Conservation (phyloP, 2,113 vertebrate species). For the Burhinus oedicnemus region DNA sequence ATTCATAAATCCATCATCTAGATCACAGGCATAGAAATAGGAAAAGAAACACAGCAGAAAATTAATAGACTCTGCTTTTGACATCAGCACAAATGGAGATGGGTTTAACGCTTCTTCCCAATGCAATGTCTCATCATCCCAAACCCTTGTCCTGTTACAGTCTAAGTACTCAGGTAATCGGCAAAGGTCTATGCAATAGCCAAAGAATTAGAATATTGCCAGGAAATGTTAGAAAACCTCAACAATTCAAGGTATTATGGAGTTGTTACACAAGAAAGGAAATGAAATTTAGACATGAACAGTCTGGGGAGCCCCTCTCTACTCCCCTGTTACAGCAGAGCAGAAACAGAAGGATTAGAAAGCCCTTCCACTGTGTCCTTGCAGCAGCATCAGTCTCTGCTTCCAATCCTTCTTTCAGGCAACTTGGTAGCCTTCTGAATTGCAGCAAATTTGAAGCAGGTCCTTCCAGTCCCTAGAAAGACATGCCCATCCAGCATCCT, state of each 20-base stretch:
- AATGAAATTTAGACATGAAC: not conserved
- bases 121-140: not conserved
- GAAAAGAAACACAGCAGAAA: not conserved
- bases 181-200: not conserved
- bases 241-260: not conserved
- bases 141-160: not conserved
- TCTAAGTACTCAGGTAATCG: not conserved
- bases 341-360: not conserved
- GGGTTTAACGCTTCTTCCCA: not conserved
- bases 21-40: not conserved
- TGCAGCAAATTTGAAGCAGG: not conserved
- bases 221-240: not conserved
- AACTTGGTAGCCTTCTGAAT: not conserved
- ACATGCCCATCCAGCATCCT: fast-evolving
- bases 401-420: not conserved
- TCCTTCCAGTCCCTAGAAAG: not conserved
- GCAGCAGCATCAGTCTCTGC: not conserved
- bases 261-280: not conserved
- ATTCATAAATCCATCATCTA: not conserved
- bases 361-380: not conserved
- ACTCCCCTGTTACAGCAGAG: not conserved
- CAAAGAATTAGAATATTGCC: not conserved
- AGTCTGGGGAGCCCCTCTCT: not conserved
- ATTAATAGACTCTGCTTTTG: not conserved
- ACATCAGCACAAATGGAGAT: not conserved